Conservation (phyloP, 2,797 vertebrate species). For the Catostomus latipinnis region DNA sequence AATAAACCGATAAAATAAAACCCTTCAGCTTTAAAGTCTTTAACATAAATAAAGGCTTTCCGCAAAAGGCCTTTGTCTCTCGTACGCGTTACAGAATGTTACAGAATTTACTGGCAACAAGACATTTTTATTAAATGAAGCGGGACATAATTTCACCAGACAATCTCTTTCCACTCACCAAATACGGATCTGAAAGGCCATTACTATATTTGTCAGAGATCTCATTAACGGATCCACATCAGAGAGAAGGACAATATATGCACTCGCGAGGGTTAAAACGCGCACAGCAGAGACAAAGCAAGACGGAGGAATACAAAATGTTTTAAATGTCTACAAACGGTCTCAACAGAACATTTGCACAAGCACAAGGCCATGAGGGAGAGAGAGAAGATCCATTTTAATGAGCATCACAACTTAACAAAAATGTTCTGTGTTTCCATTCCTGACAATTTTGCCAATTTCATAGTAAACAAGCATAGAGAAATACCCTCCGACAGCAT, state of each 20-base stretch:
- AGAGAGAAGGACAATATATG: conserved; percentile 38
- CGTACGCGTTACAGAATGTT: conserved; percentile 1
- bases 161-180: conserved; percentile 38
- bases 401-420: conserved; percentile 68
- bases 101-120: neutral
- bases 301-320: conserved; percentile 56
- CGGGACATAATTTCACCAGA: conserved; percentile 46
- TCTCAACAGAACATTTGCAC: conserved; percentile 58
- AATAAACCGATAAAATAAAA: no score
- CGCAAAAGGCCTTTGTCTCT: neutral
- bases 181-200: conserved; percentile 16
- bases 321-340: conserved; percentile 56
- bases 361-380: conserved; percentile 48
- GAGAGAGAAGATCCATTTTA: conserved; percentile 61
- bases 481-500: conserved; percentile 67
- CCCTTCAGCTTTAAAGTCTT: neutral
- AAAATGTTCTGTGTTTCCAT: conserved; percentile 67
- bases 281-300: conserved; percentile 43
- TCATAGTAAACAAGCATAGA: conserved; percentile 65
- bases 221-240: conserved; percentile 55
- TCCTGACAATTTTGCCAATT: conserved; percentile 65
- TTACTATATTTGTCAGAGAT: conserved; percentile 52
- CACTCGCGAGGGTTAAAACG: conserved; percentile 56
- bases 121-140: conserved; percentile 19
- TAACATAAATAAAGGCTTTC: conserved; percentile 3